These are phyloP conservation scores for Rhinella marina DNA, from an alignment of 2,797 vertebrate species.

Conservation along the genomic window DNA sequence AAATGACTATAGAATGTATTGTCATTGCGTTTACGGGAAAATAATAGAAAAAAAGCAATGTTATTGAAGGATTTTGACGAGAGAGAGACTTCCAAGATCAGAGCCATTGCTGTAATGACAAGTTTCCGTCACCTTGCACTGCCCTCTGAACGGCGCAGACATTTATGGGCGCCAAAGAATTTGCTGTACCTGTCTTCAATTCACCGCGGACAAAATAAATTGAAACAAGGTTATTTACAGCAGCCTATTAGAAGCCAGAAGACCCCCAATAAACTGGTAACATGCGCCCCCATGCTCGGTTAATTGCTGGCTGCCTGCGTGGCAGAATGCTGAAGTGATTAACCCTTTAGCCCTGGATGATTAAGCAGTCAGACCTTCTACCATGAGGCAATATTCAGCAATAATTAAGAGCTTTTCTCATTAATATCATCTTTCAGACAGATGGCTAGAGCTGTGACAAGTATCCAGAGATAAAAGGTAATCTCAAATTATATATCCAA, in stretches of 20 bases:
- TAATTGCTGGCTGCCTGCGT: background rate
- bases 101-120: conserved; percentile 25
- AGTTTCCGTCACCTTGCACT: background rate
- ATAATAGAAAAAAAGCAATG: conserved; percentile 46
- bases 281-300: conserved; percentile 1
- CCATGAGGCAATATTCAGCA: background rate
- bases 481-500: background rate
- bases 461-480: conserved; percentile 21
- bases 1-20: conserved; percentile 54
- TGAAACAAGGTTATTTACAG: conserved; percentile 17
- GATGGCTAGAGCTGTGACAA: background rate
- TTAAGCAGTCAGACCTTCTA: conserved; percentile 20
- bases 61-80: conserved; percentile 50
- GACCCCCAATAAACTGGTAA: conserved; percentile 30
- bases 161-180: conserved; percentile 32
- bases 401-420: conserved; percentile 16
- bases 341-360: conserved; percentile 7
- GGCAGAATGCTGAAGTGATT: conserved; percentile 15
- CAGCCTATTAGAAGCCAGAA: conserved; percentile 4
- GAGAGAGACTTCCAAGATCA: conserved; percentile 2
- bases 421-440: conserved; percentile 16
- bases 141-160: conserved; percentile 3
- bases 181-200: conserved; percentile 16
- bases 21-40: conserved; percentile 38
- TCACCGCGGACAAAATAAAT: background rate